phyloP scores from a whole-genome alignment of 2,113 vertebrate genomes.

The Pluvialis apricaria region DNA sequence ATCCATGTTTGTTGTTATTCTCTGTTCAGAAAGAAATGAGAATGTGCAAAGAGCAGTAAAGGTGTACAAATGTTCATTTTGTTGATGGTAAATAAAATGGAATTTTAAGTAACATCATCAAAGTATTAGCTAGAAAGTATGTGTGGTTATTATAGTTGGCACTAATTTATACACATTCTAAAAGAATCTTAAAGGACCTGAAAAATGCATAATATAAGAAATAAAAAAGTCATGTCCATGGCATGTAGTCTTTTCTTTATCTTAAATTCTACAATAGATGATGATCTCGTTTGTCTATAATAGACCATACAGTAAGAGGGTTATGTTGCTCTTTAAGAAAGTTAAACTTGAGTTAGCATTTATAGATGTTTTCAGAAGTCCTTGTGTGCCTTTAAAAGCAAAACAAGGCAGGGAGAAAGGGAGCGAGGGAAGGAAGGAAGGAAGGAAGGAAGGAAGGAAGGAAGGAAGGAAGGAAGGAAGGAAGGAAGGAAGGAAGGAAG shows the following conservation, averaged over 20 bases:
- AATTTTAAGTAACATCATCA: not conserved
- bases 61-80: not conserved
- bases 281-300: not conserved
- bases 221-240: not conserved
- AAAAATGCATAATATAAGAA: not conserved
- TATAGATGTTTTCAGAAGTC: not conserved
- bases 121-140: not conserved
- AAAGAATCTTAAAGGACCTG: not conserved
- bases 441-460: not conserved
- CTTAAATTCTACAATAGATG: not conserved
- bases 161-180: not conserved
- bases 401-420: not conserved
- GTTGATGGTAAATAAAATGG: not conserved
- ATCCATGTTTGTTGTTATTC: not conserved
- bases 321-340: not conserved
- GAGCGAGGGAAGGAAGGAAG: not conserved
- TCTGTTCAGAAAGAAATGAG: not conserved
- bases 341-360: not conserved
- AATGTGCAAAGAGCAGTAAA: not conserved
- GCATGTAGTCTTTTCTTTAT: not conserved
- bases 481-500: not conserved
- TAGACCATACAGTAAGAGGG: not conserved
- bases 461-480: too few relatives aligned
- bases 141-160: not conserved
- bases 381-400: not conserved